Conservation (phyloP, 2,113 vertebrate genomes). For the Gulo gulo region DNA sequence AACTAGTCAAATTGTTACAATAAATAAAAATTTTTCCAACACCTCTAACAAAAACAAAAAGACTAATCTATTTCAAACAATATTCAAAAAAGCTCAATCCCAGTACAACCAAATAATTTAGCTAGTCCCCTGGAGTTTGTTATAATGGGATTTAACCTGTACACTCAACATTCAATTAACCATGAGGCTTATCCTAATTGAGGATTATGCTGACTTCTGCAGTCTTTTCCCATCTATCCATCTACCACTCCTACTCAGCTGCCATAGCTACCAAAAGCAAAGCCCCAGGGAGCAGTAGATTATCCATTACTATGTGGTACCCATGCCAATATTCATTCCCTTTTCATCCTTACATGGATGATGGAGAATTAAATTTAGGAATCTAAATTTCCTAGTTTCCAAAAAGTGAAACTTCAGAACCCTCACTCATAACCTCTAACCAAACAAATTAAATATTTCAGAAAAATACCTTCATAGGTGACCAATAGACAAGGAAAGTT, state of each 20-base stretch:
- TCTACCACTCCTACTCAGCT: not conserved
- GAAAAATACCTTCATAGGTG: not conserved
- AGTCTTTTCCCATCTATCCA: conserved; percentile 43
- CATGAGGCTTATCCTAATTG: conserved; percentile 62
- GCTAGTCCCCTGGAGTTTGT: conserved; percentile 54
- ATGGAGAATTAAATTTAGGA: conserved; percentile 15
- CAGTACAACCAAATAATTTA: conserved; percentile 63
- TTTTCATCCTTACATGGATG: not conserved
- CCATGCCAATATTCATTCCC: not conserved
- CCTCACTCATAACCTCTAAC: not conserved
- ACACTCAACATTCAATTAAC: conserved; percentile 67
- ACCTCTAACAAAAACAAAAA: conserved; percentile 37
- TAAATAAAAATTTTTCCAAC: not conserved
- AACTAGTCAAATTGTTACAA: not conserved
- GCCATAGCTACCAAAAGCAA: conserved; percentile 35
- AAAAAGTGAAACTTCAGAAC: conserved; percentile 23
- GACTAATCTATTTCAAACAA: conserved; percentile 48
- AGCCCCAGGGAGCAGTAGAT: conserved; percentile 15
- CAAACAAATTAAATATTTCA: conserved; percentile 22
- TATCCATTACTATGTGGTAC: not conserved
- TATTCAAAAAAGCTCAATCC: conserved; percentile 55
- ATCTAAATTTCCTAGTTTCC: not conserved
- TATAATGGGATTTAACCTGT: conserved; percentile 69
- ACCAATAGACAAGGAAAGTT: not conserved
- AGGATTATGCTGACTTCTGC: conserved; percentile 51